These are phyloP conservation scores for Ophion obscuratus DNA, from an alignment of 2,888 invertebrate genomes.

Conservation along the genomic window DNA sequence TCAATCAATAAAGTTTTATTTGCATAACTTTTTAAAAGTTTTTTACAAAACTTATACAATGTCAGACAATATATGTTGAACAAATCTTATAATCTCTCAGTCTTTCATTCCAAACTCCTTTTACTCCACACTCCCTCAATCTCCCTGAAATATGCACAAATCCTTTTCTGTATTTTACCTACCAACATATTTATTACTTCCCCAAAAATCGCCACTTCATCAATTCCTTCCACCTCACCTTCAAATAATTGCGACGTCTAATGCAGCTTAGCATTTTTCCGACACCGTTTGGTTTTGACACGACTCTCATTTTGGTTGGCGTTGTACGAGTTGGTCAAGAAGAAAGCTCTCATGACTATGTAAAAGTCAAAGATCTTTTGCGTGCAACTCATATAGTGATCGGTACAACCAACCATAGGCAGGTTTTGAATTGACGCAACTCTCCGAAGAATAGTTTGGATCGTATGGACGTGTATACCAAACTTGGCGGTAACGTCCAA, in stretches of 20 bases:
- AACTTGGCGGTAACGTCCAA: slow-evolving; percentile 2
- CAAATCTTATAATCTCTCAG: too few relatives aligned
- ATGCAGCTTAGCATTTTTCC: neutral
- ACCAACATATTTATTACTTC: too few relatives aligned
- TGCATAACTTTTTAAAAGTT: too few relatives aligned
- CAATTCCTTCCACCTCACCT: too few relatives aligned
- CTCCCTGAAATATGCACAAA: too few relatives aligned
- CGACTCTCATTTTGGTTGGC: slow-evolving; percentile 13
- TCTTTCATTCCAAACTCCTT: too few relatives aligned
- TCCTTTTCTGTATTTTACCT: too few relatives aligned
- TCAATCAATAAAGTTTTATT: too few relatives aligned
- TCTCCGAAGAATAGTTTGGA: neutral
- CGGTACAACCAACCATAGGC: slow-evolving; percentile 13
- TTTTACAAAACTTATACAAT: too few relatives aligned
- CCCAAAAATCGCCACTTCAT: too few relatives aligned
- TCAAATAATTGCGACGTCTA: neutral
- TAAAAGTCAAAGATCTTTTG: slow-evolving; percentile 10
- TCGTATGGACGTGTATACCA: slow-evolving; percentile 14
- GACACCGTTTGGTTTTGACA: neutral
- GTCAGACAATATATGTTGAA: too few relatives aligned
- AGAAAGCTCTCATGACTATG: slow-evolving; percentile 1
- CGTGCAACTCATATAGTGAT: neutral
- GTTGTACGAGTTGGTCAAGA: slow-evolving; percentile 7
- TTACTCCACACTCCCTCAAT: too few relatives aligned
- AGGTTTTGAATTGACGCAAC: neutral